phyloP scores from a whole-genome alignment of 2,888 invertebrate species.

The Zygaena filipendulae region DNA sequence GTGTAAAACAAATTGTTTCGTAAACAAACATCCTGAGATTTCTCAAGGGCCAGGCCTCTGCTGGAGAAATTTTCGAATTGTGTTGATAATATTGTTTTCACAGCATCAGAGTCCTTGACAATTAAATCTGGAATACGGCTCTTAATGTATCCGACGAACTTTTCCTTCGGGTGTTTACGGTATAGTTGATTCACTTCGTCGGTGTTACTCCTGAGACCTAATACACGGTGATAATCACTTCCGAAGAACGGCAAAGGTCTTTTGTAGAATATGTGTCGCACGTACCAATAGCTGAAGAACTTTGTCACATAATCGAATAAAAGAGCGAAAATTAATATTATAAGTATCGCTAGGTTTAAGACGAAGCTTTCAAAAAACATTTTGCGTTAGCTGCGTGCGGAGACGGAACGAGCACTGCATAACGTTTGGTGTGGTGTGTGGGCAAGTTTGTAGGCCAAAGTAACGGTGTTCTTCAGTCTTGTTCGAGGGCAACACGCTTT shows the following conservation, averaged over 20 bases:
- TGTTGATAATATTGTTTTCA: conserved; percentile 54
- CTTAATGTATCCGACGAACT: conserved; percentile 47
- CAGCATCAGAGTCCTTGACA: conserved; percentile 49
- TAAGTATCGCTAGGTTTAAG: conserved; percentile 37
- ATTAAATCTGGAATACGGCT: conserved; percentile 56
- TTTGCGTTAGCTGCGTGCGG: conserved; percentile 36
- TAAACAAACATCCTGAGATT: conserved; percentile 64
- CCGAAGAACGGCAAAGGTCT: conserved; percentile 45
- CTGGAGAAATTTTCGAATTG: conserved; percentile 59
- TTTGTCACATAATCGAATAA: conserved; percentile 56
- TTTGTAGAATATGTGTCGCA: conserved; percentile 50
- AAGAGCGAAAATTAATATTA: conserved; percentile 38
- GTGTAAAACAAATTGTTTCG: conserved; percentile 64
- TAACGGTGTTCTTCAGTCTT: conserved; percentile 38
- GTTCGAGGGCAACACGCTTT: conserved; percentile 11
- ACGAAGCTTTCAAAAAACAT: conserved; percentile 62
- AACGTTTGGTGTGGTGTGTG: conserved; percentile 22
- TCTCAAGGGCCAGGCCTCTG: conserved; percentile 59
- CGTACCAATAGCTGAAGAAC: conserved; percentile 61
- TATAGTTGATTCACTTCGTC: conserved; percentile 46
- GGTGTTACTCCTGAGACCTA: conserved; percentile 40
- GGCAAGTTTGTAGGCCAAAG: conserved; percentile 38
- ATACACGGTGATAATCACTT: conserved; percentile 46
- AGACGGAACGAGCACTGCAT: conserved; percentile 36
- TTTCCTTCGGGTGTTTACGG: conserved; percentile 34